Evolutionary conservation across 1,140 invertebrate genomes (phyloP), one percentile per base, ranked within the genome.

Genomic region (Lucilia cuprina): DNA sequence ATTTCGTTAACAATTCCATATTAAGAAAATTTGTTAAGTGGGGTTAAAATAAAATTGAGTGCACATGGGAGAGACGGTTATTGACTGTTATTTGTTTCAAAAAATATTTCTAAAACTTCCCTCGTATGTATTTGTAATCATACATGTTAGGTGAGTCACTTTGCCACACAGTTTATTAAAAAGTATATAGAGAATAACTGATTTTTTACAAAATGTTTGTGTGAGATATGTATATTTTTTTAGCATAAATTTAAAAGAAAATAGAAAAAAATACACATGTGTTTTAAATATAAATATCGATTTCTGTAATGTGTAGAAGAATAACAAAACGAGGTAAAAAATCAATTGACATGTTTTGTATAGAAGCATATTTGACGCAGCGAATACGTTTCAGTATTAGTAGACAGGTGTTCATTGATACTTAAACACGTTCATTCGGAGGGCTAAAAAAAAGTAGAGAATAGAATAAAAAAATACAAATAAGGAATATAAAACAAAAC

Each of bases 401-500:
- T 60, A 70, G 30, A 19, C 75, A 78, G 75, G 75, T 78, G 75
- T 78, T 47, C 75, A 78, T 70, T 70, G 19, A 78, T 78, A 78
- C 35, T 78, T 78, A 10, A 78, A 41, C 75, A 78, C 75, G 75
- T 78, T 78, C n/a, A 47, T 9, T 41, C 49, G n/a, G 5, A 78
- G 19, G 34, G n/a, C 34, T 19, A 47, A 4, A 47, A 78, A 78
- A 47, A 19, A 19, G 17, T 7, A 9, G 13, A 77, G n/a, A 41
- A 77, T 41, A 34, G 30, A 47, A 47, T 30, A 78, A 4, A 41
- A 35, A 10, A 10, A n/a, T n/a, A n/a, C 17, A 78, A 78, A 78
- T 78, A 41, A 41, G n/a, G 35, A 78, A 19, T 12, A 41, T n/a
- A 41, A 30, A 30, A 30, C 13, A 34, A 75, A 75, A 2, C 17